phyloP scores from a whole-genome alignment of 2,888 invertebrate genomes.

The Pollenia angustigena region DNA sequence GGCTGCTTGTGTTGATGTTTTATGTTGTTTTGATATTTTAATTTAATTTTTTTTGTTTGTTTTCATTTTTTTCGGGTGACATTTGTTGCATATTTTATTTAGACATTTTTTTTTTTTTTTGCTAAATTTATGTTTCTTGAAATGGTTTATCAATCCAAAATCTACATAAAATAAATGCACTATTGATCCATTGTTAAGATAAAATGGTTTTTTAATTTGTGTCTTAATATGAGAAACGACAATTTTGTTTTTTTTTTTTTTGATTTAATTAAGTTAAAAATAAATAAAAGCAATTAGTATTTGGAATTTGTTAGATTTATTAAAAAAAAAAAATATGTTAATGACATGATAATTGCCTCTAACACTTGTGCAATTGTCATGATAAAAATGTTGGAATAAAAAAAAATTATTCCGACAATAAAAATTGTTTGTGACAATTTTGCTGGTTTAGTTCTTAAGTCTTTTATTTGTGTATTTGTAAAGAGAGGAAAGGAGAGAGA shows the following conservation, averaged over 20 bases:
- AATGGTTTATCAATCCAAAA: slow-evolving; percentile 24
- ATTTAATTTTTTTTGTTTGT: not conserved
- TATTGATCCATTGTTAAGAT: slow-evolving; percentile 33
- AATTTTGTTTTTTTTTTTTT: not conserved
- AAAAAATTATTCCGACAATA: too few species aligned
- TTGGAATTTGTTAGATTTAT: not conserved
- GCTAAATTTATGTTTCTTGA: not conserved
- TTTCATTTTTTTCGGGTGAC: slow-evolving; percentile 56
- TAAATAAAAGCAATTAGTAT: not conserved
- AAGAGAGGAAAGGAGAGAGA: not conserved
- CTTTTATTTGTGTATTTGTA: not conserved
- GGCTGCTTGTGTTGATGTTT: slow-evolving; percentile 54
- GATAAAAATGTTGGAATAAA: too few species aligned
- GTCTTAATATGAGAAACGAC: not conserved
- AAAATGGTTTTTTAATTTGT: slow-evolving; percentile 9
- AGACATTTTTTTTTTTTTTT: slow-evolving; percentile 1
- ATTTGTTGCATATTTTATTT: slow-evolving; percentile 71
- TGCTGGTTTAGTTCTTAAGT: not conserved
- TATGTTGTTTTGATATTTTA: not conserved
- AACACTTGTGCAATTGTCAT: too few species aligned
- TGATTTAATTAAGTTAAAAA: not conserved
- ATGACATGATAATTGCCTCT: too few species aligned
- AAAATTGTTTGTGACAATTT: too few species aligned
- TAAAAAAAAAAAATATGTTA: too few species aligned
- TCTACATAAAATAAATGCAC: slow-evolving; percentile 21